phyloP scores from a whole-genome alignment of 1,140 invertebrate genomes.

The Panulirus ornatus region DNA sequence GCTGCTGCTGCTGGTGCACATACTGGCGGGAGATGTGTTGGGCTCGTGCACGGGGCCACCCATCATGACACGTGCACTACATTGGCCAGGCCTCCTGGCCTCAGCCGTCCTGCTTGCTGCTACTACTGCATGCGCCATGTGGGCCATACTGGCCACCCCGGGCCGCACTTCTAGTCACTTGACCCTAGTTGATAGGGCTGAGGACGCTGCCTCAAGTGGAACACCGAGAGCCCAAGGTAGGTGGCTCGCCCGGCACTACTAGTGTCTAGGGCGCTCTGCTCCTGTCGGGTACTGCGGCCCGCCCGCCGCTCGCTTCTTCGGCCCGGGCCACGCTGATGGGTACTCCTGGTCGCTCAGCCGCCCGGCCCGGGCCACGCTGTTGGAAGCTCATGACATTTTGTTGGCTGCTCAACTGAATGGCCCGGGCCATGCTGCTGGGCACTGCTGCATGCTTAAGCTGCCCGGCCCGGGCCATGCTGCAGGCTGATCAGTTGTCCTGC shows the following conservation, averaged over 20 bases:
- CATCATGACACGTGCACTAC: conserved; percentile 29
- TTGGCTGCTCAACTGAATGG: too few relatives aligned
- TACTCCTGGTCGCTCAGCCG: neutral
- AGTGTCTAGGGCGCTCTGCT: neutral
- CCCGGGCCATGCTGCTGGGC: neutral
- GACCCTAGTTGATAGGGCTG: conserved; percentile 17
- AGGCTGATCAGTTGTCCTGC: too few relatives aligned
- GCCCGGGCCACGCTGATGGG: neutral
- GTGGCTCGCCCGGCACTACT: neutral
- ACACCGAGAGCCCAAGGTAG: conserved; percentile 25
- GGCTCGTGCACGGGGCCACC: conserved; percentile 4
- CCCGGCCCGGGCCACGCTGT: neutral
- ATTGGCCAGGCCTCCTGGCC: conserved; percentile 30
- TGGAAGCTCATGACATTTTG: too few relatives aligned
- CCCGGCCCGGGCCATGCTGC: too few relatives aligned
- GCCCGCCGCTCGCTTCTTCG: too few relatives aligned
- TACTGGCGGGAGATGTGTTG: conserved; percentile 16
- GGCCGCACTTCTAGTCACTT: conserved; percentile 32
- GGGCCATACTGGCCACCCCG: conserved; percentile 25
- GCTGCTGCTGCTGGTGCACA: conserved; percentile 5
- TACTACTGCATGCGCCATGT: conserved; percentile 2
- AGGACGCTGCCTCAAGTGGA: conserved; percentile 26
- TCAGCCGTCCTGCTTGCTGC: neutral
- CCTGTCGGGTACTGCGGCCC: neutral
- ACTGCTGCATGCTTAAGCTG: too few relatives aligned